Evolutionary conservation across 2,113 vertebrate genomes (phyloP), one percentile per base, ranked within the genome.

Genomic region (Carollia perspicillata): DNA sequence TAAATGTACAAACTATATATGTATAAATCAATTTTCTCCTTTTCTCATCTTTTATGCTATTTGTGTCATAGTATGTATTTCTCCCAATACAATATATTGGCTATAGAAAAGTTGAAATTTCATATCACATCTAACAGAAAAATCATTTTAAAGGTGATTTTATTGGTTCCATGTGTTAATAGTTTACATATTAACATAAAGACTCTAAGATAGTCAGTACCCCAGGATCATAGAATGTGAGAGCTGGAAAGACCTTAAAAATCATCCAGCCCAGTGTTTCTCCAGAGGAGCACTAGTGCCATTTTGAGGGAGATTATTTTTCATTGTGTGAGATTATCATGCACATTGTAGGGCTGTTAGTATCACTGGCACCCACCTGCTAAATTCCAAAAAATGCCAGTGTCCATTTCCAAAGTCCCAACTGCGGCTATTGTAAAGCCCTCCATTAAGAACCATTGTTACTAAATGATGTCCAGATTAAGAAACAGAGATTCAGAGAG

Each of bases 221-320:
- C 33, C 55, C n/a, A 81, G 5, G 23, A 60, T 94, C 40, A 83
- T 78, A 78, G 42, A 69, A 80, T 78, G 44, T 18, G 20, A 89
- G 90, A 81, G 6, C 23, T 95, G 22, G 68, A 58, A 91, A 18
- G 2, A 96, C 77, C n/a, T 81, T 93, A 71, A 89, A 77, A 80
- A 49, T 65, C 12, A 51, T 35, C 18, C 51, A 53, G 7, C 35
- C 17, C 3, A 10, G 30, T 89, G 8, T 91, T 94, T 91, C n/a
- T 28, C 9, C 58, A 77, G 40, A 83, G 40, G 13, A 4, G 13
- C 37, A 14, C 12, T 33, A 71, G 8, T 74, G 44, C 23, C 66
- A 93, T 72, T 89, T 89, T 83, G 26, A 86, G 33, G 37, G 79
- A 75, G 7, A 72, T 18, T 63, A 58, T 69, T 93, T 11, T 89